phyloP scores from a whole-genome alignment of 2,113 vertebrate genomes.

The Psilopsiagon aymara region DNA sequence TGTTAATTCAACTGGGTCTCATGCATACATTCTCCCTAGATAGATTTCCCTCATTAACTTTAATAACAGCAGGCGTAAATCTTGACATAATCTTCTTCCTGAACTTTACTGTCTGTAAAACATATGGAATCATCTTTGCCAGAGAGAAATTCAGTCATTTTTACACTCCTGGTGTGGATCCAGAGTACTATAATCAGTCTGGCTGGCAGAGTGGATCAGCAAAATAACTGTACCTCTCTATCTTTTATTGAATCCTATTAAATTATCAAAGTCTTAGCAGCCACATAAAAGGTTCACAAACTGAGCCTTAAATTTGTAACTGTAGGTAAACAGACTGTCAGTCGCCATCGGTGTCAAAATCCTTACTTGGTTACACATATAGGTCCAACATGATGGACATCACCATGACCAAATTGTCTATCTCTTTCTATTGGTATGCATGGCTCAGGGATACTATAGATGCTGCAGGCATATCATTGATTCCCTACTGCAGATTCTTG shows the following conservation, averaged over 20 bases:
- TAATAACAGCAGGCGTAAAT: conserved; percentile 56
- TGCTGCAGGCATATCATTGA: not conserved
- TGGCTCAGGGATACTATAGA: not conserved
- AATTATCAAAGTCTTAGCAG: not conserved
- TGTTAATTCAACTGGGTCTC: conserved; percentile 26
- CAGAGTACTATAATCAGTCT: not conserved
- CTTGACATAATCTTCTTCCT: conserved; percentile 50
- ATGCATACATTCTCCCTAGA: conserved; percentile 8
- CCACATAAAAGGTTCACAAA: not conserved
- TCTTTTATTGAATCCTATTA: not conserved
- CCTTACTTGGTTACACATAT: not conserved
- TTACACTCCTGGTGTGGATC: not conserved
- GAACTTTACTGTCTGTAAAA: conserved; percentile 58
- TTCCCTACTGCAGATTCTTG: not conserved
- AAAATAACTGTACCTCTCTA: not conserved
- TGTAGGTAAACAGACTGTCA: not conserved
- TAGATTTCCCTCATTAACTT: conserved; percentile 58
- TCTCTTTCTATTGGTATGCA: not conserved
- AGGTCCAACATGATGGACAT: accelerated
- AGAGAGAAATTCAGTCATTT: conserved; percentile 29
- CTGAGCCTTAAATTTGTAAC: not conserved
- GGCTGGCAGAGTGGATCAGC: not conserved
- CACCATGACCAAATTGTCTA: not conserved
- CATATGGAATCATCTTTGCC: conserved; percentile 27
- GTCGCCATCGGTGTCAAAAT: not conserved